phyloP scores from a whole-genome alignment of 2,113 vertebrate species.

The Muntiacus reevesi region DNA sequence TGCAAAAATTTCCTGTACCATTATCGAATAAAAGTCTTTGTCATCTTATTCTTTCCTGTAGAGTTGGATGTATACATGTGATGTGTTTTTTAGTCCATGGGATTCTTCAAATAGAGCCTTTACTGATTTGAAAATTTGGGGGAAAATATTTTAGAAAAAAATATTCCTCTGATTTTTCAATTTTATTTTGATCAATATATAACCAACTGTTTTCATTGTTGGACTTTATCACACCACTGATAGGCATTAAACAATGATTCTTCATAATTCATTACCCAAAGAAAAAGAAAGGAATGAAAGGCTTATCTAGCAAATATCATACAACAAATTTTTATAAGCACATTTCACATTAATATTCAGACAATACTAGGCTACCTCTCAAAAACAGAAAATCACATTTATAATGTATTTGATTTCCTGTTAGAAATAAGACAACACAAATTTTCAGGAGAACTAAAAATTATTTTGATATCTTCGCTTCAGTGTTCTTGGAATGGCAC shows the following conservation, averaged over 20 bases:
- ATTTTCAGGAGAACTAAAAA: background rate
- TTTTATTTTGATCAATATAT: background rate
- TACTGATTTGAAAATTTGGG: constrained; percentile 1
- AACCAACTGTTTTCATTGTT: background rate
- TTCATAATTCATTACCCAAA: background rate
- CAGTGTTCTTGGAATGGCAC: constrained; percentile 22
- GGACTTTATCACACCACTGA: background rate
- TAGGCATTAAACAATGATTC: background rate
- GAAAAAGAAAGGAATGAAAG: background rate
- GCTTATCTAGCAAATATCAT: background rate
- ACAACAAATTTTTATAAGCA: background rate
- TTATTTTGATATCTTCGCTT: background rate
- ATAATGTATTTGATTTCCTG: background rate
- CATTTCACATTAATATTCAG: background rate
- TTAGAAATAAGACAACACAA: background rate
- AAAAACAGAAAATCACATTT: background rate
- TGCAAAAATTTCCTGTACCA: background rate
- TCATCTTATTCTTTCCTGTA: background rate
- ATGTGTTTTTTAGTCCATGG: background rate
- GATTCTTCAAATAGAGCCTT: constrained; percentile 5
- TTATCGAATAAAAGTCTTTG: background rate
- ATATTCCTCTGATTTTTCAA: background rate
- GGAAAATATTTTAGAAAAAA: background rate
- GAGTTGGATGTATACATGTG: background rate
- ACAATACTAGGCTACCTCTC: background rate